Base-by-base conservation (phyloP, 1,140 invertebrate species). In the Drosophila leontia region DNA sequence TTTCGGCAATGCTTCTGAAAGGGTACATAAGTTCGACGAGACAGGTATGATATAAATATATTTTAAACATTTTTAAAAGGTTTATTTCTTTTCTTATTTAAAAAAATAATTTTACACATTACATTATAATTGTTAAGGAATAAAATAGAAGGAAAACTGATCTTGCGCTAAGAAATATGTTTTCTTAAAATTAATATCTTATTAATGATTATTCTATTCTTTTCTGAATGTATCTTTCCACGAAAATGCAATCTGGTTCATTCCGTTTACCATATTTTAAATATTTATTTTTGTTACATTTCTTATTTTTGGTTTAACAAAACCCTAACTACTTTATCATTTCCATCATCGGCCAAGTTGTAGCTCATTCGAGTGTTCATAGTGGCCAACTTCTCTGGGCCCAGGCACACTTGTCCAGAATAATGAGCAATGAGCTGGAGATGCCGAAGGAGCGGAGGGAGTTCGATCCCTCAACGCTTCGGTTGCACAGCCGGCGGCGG, bases 341-440 rank as follows among this genome's bases (percentile, higher is more conserved):
- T 34, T 55, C 26, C 44, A 55, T 75, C 26, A 39, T 50, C 42
- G 23, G 17, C 6, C 7, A 26, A 50, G 19, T 44, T 61, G 80
- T 48, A 78, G 47, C 57, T 63, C 65, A 78, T 63, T 57, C 15
- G 12, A 48, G 23, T 69, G 64, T 45, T 41, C 32, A 39, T 19
- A 64, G 39, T 47, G 64, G 41, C 42, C 37, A 50, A n/a, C 47
- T 17, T 11, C 23, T 13, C 35, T 35, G n/a, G 67, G 39, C n/a
- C 32, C 19, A n/a, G 69, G 32, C 69, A 72, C 67, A 60, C 69
- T 72, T 72, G 67, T 35, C 67, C 45, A 48, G 53, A 71, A 72
- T 72, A 60, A 44, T 72, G 45, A 72, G 70, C 55, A 77, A 39
- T 41, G 48, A 62, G 70, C 42, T 39, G 23, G 45, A 50, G 51